Base-by-base conservation (phyloP, 64 coral and sea anemone species). In the Stylophora pistillata region DNA sequence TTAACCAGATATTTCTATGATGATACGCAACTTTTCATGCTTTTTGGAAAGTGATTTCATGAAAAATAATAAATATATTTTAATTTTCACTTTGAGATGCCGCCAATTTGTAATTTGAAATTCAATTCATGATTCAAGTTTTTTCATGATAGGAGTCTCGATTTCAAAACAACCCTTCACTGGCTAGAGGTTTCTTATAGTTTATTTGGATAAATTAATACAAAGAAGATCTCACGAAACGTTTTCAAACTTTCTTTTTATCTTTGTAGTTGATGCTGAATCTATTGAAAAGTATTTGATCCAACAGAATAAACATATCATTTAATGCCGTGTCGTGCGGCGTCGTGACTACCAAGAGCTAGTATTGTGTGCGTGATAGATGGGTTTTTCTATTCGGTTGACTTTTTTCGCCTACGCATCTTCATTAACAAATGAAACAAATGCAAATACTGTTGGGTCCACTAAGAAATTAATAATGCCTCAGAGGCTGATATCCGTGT, bases 371-470 rank as follows among this genome's bases (percentile, higher is more conserved):
- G 32, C 62, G 37, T 84, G 62, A 84, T 52, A 21, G 33, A 82
- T 84, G 2, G 31, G 23, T 15, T 20, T 52, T 28, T 37, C 53
- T 53, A 27, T 25, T 70, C 5, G 60, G 80, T 23, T 47, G 20
- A 84, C n/a, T 69, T 84, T 84, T 84, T 61, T 84, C 80, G 80
- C 80, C 80, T 70, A 84, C 80, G 80, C 80, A 84, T 69, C 61
- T 41, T 13, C 80, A 70, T 62, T 23, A 53, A 23, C 69, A 30
- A 68, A 79, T 12, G 29, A 30, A 59, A 64, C 69, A 78, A 84
- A 84, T 84, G 80, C 80, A 84, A 84, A 84, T 84, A 23, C 20
- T 68, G 80, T 68, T 84, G 29, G 59, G 78, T 30, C 56, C 58
- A n/a, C 58, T 52, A 68, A 25, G 62, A 84, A 70, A 84, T 29